Conservation (phyloP, 2,797 vertebrate species). For the Chelon auratus region DNA sequence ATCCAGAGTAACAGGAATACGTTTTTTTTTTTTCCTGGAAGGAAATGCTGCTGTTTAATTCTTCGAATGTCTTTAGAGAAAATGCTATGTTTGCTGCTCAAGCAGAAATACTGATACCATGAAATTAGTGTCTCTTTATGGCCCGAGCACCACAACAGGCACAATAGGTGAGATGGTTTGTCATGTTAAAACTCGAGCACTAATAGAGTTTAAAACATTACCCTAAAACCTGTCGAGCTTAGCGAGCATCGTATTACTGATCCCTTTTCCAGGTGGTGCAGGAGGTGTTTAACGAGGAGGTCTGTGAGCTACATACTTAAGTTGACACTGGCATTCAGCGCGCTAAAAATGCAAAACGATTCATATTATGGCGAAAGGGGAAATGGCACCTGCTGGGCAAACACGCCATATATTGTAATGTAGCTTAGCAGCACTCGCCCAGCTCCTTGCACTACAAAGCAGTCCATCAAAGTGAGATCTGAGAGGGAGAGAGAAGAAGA, state of each 20-base stretch:
- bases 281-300: conserved; percentile 47
- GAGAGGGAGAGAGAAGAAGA: conserved; percentile 78
- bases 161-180: not conserved
- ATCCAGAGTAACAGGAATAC: not conserved
- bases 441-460: conserved; percentile 80
- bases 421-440: conserved; percentile 75
- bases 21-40: not conserved
- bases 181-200: not conserved
- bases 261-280: conserved; percentile 34
- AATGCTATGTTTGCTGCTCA: not conserved
- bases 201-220: conserved; percentile 26
- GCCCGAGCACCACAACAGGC: not conserved
- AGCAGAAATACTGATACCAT: conserved; percentile 7
- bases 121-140: not conserved
- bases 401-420: conserved; percentile 76
- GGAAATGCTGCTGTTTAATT: conserved; percentile 1
- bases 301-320: conserved; percentile 67
- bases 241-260: conserved; percentile 44
- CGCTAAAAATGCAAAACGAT: conserved; percentile 68
- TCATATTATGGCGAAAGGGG: conserved; percentile 72
- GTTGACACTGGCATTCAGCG: conserved; percentile 73
- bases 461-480: conserved; percentile 82
- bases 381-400: conserved; percentile 81
- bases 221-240: conserved; percentile 26
- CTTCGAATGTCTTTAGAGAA: not conserved